phyloP scores from a whole-genome alignment of 2,888 invertebrate species.

The Pasiphila rectangulata region DNA sequence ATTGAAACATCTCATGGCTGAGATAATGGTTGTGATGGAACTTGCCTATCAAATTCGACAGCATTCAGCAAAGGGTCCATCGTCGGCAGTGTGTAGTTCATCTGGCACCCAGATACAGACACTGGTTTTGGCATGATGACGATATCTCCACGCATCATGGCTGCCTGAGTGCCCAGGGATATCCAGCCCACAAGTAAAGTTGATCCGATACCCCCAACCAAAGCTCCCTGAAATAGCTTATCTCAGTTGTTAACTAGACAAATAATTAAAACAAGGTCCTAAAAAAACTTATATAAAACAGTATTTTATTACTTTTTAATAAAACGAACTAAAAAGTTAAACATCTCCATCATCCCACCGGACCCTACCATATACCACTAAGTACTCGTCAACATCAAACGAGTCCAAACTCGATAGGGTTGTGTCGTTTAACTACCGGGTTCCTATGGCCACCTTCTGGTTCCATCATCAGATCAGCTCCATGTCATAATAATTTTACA shows the following conservation, averaged over 20 bases:
- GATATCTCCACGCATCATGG: slow-evolving; percentile 83
- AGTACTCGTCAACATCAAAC: too few relatives aligned
- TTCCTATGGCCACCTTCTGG: too few relatives aligned
- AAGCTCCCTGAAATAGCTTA: slow-evolving; percentile 77
- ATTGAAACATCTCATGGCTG: too few relatives aligned
- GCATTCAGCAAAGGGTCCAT: slow-evolving; percentile 17
- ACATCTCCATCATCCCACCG: too few relatives aligned
- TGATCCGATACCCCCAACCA: slow-evolving; percentile 83
- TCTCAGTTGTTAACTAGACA: background rate
- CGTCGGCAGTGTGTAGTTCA: slow-evolving; percentile 48
- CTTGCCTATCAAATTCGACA: slow-evolving; percentile 61
- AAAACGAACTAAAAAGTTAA: too few relatives aligned
- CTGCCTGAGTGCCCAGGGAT: slow-evolving; percentile 85
- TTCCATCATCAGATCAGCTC: too few relatives aligned
- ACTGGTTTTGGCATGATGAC: slow-evolving; percentile 82
- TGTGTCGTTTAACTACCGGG: too few relatives aligned
- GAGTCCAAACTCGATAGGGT: too few relatives aligned
- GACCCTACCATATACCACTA: too few relatives aligned
- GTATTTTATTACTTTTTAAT: too few relatives aligned
- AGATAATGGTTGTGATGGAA: too few relatives aligned
- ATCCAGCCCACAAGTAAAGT: slow-evolving; percentile 84
- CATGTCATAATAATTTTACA: too few relatives aligned
- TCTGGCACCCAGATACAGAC: slow-evolving; percentile 78
- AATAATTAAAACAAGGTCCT: background rate
- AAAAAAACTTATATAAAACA: background rate